Conservation (phyloP, 1,140 invertebrate genomes). For the Sweltsa coloradensis region DNA sequence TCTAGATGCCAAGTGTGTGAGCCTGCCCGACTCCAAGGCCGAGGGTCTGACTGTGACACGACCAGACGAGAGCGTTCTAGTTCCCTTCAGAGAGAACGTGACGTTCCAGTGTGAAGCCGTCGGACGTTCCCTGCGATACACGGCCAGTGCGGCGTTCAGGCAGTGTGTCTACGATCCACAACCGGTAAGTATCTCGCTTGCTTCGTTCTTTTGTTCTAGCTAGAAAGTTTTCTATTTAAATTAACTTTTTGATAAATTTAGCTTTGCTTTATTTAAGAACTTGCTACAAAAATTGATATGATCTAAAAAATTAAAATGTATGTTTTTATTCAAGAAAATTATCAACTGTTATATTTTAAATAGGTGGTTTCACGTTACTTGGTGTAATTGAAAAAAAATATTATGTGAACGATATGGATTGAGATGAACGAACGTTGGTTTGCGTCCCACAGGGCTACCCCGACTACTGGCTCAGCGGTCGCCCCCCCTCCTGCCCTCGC, state of each 20-base stretch:
- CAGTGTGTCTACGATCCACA: conserved; percentile 95
- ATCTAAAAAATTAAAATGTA: background rate
- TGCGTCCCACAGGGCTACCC: conserved; percentile 51
- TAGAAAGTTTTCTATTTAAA: background rate
- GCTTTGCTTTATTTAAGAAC: background rate
- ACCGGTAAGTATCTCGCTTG: conserved; percentile 37
- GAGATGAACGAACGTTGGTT: conserved; percentile 1
- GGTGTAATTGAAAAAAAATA: too few relatives aligned
- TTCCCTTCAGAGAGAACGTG: conserved; percentile 83
- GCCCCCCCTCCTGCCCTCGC: conserved; percentile 70
- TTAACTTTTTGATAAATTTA: background rate
- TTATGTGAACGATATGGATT: background rate
- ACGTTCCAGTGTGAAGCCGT: conserved; percentile 67
- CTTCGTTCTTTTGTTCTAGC: background rate
- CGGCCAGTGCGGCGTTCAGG: conserved; percentile 68
- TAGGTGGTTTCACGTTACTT: too few relatives aligned
- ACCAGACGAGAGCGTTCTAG: conserved; percentile 62
- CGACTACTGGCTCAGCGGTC: conserved; percentile 86
- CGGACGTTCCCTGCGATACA: conserved; percentile 64
- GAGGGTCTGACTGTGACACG: conserved; percentile 68
- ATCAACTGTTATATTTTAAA: background rate
- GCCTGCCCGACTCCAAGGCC: conserved; percentile 74
- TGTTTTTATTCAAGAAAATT: background rate
- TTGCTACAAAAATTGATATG: background rate
- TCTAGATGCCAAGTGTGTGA: conserved; percentile 78